Evolutionary conservation across 2,797 vertebrate genomes (phyloP), one percentile per base, ranked within the genome.

Genomic region (Helostoma temminkii): DNA sequence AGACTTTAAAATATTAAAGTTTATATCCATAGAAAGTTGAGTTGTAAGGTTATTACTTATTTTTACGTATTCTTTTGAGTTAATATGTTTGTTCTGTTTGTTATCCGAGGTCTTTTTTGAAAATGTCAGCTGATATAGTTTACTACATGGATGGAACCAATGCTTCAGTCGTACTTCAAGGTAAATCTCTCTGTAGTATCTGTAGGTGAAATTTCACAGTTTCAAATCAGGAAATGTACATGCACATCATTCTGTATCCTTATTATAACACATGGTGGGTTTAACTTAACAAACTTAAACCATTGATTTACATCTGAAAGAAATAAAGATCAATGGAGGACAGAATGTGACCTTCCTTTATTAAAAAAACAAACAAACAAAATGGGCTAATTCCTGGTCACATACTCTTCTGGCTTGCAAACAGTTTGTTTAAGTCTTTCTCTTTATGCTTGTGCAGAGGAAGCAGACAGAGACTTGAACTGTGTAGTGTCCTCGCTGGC

Each of bases 401-500:
- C 15, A 49, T 58, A n/a, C n/a, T n/a, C n/a, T n/a, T n/a, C n/a
- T n/a, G n/a, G n/a, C n/a, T 62, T n/a, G 3, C 6, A 21, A 28
- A 49, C 24, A 10, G 6, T 16, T 39, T 66, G 10, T 50, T 72
- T 32, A 56, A 30, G 9, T 72, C 1, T 34, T 2, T 21, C 9
- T 39, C 30, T 65, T 42, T 83, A 76, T 14, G 3, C 84, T 0
- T 87, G 3, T 30, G 32, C 93, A 99, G 98, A 99, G 92, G 96
- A 97, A 67, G 97, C 98, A 78, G 97, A 97, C 81, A 78, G 98
- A 75, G 98, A 99, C 89, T 91, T 99, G 88, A 97, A 94, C 93
- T 99, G 98, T 73, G 84, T 96, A 14, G 86, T 96, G 59, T 95
- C 97, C 61, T 96, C 95, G 34, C 91, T 99, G 66, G 88, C 98